Evolutionary conservation across 2,113 vertebrate species (phyloP).

Genomic region (Platysternon megacephalum): DNA sequence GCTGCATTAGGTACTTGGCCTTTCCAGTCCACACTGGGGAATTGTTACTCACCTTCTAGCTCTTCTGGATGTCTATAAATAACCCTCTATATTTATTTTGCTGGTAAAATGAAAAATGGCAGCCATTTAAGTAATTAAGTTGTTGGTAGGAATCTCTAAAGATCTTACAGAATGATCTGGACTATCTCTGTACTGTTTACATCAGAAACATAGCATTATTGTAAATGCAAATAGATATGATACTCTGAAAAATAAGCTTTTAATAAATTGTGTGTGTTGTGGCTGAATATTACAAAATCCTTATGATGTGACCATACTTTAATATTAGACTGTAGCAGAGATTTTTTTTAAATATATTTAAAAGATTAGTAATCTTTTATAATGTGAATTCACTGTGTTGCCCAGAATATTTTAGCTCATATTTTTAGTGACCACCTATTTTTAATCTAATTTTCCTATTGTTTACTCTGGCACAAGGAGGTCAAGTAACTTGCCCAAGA

Average conservation of each 20-base stretch:
- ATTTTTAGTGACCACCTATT: background rate
- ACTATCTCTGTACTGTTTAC: background rate
- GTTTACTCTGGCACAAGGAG: background rate
- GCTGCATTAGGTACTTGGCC: background rate
- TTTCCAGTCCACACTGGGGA: background rate
- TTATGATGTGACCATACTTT: background rate
- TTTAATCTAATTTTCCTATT: background rate
- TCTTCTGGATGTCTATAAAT: accelerated
- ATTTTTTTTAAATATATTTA: background rate
- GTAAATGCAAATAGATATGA: background rate
- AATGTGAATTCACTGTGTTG: background rate
- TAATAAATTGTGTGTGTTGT: background rate
- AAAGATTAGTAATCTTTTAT: background rate
- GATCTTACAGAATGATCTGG: no score
- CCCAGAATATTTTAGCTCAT: background rate
- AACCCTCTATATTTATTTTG: background rate
- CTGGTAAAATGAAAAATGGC: background rate
- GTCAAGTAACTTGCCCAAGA: background rate
- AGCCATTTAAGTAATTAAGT: conserved; percentile 12
- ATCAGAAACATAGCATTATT: background rate
- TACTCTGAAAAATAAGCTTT: background rate
- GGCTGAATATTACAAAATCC: background rate
- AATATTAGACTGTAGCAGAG: background rate
- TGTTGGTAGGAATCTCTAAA: background rate
- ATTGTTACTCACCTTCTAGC: background rate